Percentiles rank a stretch among this genome's conserved stretches.
Evolutionary conservation across 1,140 invertebrate genomes (phyloP).

Genomic region (Hypothenemus hampei): DNA sequence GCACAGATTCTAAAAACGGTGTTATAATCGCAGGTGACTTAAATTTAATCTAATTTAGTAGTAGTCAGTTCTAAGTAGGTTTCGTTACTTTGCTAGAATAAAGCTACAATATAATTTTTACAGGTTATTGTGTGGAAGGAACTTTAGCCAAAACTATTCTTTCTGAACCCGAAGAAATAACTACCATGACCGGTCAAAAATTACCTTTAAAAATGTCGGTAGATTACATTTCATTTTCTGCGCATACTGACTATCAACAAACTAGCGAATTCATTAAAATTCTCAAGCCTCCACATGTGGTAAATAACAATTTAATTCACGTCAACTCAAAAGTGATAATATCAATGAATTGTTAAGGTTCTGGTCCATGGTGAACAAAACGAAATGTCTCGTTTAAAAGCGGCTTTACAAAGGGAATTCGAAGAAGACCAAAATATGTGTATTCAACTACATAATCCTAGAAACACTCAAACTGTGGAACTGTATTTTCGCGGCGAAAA

Average conservation of each 20-base stretch:
- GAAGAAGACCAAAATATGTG: constrained; percentile 81
- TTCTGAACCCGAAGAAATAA: constrained; percentile 97
- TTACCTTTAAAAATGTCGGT: constrained; percentile 95
- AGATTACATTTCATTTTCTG: constrained; percentile 99
- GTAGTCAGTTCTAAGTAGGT: too few relatives aligned
- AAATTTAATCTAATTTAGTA: too few relatives aligned
- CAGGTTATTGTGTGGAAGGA: constrained; percentile 98
- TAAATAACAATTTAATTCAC: too few relatives aligned
- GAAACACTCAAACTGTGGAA: constrained; percentile 90
- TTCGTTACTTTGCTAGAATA: too few relatives aligned
- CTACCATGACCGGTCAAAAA: constrained; percentile 92
- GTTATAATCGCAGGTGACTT: constrained; percentile 89
- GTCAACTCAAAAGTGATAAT: too few relatives aligned
- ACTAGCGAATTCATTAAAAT: constrained; percentile 95
- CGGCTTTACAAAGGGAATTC: constrained; percentile 91
- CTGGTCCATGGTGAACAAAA: constrained; percentile 98
- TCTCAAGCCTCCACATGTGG: constrained; percentile 92
- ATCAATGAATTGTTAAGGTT: too few relatives aligned
- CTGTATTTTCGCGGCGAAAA: constrained; percentile 96
- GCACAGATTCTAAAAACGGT: constrained; percentile 95
- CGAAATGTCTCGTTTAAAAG: constrained; percentile 95
- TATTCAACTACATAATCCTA: constrained; percentile 93
- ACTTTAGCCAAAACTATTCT: constrained; percentile 96
- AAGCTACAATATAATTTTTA: too few relatives aligned
- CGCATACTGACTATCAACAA: constrained; percentile 98